These are phyloP conservation scores for Notospermus geniculatus DNA, from an alignment of 1,140 invertebrate genomes.

Conservation along the genomic window DNA sequence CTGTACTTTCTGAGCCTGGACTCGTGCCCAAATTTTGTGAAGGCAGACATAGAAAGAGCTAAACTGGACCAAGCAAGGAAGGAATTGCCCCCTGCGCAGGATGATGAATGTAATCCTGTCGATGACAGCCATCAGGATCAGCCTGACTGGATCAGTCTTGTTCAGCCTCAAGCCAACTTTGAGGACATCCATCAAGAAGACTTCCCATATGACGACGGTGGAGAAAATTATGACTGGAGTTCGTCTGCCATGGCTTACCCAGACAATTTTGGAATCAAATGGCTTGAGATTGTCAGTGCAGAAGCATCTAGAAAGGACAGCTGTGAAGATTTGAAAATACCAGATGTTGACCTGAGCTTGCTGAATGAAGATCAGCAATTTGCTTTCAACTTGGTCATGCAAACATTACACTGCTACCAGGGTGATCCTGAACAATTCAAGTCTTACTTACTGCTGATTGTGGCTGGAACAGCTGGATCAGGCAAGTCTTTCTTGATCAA, in stretches of 20 bases:
- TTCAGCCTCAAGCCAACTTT: constrained; percentile 16
- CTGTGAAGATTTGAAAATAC: too few relatives aligned
- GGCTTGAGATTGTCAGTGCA: too few relatives aligned
- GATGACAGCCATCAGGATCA: constrained; percentile 9
- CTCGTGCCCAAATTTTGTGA: constrained; percentile 15
- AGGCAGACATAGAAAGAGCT: constrained; percentile 24
- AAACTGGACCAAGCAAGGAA: constrained; percentile 3
- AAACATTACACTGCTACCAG: neutral
- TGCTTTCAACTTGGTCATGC: too few relatives aligned
- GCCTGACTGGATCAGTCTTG: constrained; percentile 24
- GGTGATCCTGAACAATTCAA: neutral
- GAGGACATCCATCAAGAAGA: neutral
- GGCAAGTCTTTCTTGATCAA: constrained; percentile 17
- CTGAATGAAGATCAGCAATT: too few relatives aligned
- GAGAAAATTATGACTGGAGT: constrained; percentile 18
- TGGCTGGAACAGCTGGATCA: constrained; percentile 5
- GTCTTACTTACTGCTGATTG: neutral
- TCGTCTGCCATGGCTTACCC: too few relatives aligned
- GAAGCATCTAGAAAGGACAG: too few relatives aligned
- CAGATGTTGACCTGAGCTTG: too few relatives aligned
- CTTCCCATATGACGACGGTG: constrained; percentile 24
- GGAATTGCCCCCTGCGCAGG: neutral
- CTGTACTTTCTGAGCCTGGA: neutral
- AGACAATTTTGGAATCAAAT: too few relatives aligned
- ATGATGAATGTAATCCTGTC: neutral